These are phyloP conservation scores for Diabrotica virgifera DNA, from an alignment of 1,140 invertebrate species.

Conservation along the genomic window DNA sequence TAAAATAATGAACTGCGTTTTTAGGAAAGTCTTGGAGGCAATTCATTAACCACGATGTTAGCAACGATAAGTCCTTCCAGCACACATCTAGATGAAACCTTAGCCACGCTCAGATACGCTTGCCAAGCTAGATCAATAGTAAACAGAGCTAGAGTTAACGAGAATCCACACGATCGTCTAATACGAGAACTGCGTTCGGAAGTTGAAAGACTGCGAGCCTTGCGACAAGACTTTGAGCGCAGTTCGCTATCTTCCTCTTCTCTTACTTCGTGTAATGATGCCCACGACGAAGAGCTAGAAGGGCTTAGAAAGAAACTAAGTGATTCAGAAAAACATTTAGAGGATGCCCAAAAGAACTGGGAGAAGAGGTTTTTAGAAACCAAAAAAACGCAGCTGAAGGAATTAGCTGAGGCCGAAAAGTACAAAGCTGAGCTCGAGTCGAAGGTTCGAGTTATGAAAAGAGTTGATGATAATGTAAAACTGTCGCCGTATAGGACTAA, in stretches of 20 bases:
- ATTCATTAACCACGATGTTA: constrained; percentile 65
- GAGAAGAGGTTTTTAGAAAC: constrained; percentile 51
- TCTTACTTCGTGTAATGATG: constrained; percentile 45
- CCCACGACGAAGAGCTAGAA: constrained; percentile 49
- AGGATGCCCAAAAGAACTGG: constrained; percentile 56
- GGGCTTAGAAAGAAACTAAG: constrained; percentile 55
- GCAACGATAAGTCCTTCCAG: constrained; percentile 76
- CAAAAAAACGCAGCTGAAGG: constrained; percentile 42
- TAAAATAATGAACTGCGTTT: constrained; percentile 23
- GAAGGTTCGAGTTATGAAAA: constrained; percentile 42
- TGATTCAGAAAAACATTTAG: constrained; percentile 59
- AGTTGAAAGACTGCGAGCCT: constrained; percentile 61
- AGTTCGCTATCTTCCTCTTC: constrained; percentile 44
- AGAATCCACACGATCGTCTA: constrained; percentile 68
- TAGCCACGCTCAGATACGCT: constrained; percentile 83
- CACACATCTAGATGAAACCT: constrained; percentile 73
- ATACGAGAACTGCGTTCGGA: constrained; percentile 65
- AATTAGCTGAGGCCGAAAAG: constrained; percentile 58
- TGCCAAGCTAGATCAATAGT: constrained; percentile 86
- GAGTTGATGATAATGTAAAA: constrained; percentile 41
- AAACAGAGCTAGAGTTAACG: constrained; percentile 74
- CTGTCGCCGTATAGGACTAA: constrained; percentile 53
- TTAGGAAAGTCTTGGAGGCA: constrained; percentile 65
- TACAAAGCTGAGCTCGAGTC: constrained; percentile 57
- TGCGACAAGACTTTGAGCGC: constrained; percentile 57